These are phyloP conservation scores for Natrix natrix DNA, from an alignment of 2,797 vertebrate species.

Conservation along the genomic window DNA sequence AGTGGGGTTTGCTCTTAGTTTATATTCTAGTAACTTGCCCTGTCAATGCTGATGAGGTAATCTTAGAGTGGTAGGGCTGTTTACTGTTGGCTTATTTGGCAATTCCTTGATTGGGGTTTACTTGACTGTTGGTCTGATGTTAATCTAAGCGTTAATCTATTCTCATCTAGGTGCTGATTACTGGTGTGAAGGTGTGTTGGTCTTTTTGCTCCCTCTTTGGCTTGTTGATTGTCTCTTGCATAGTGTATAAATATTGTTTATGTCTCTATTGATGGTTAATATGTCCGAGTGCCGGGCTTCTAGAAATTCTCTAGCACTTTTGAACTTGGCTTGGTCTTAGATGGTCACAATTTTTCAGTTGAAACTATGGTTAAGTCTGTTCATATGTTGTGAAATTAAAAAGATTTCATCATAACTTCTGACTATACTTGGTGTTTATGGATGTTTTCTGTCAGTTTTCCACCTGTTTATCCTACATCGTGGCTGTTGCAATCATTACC, in stretches of 20 bases:
- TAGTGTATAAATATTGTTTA: not conserved
- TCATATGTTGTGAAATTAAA: not conserved
- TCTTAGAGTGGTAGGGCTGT: not conserved
- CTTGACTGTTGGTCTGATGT: not conserved
- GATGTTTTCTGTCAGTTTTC: not conserved
- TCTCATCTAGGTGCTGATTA: not conserved
- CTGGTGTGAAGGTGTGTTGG: not conserved
- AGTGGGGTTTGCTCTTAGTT: not conserved
- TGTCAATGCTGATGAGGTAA: not conserved
- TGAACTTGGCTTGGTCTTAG: not conserved
- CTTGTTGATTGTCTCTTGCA: not conserved
- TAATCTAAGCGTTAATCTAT: not conserved
- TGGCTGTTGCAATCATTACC: no score
- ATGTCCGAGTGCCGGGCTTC: not conserved
- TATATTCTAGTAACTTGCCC: not conserved
- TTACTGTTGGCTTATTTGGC: not conserved
- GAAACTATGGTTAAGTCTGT: not conserved
- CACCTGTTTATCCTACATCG: not conserved
- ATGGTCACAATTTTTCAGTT: not conserved
- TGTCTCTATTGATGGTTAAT: not conserved
- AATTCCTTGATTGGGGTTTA: not conserved
- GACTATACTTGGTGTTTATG: not conserved
- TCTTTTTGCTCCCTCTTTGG: not conserved
- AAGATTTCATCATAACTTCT: not conserved
- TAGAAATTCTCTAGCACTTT: not conserved